These are phyloP conservation scores for Pitangus sulphuratus DNA, from an alignment of 2,797 vertebrate species.

Conservation along the genomic window DNA sequence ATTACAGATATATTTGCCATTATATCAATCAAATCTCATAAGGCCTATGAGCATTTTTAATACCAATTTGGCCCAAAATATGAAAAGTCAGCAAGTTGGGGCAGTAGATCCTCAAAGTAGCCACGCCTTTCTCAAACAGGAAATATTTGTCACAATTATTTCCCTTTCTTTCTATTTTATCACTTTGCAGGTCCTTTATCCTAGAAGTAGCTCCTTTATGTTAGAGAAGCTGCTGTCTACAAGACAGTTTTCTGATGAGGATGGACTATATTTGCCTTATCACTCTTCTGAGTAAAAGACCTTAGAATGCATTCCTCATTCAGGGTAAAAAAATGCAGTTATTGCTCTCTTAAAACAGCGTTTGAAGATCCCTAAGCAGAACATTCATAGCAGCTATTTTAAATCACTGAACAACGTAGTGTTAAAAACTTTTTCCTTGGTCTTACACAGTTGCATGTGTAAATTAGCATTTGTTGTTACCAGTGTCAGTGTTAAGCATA, in stretches of 20 bases:
- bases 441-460: background rate
- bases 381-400: background rate
- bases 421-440: background rate
- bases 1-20: background rate
- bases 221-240: background rate
- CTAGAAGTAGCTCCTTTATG: too few species aligned
- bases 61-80: background rate
- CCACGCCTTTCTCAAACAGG: background rate
- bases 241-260: background rate
- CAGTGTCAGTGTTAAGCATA: constrained; percentile 11
- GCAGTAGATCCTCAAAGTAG: background rate
- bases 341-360: background rate
- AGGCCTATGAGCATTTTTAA: background rate
- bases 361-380: background rate
- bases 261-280: background rate
- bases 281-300: background rate
- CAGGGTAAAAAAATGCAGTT: background rate
- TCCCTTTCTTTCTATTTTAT: background rate
- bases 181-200: background rate
- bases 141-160: background rate
- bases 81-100: background rate
- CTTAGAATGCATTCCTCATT: background rate
- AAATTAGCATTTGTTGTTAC: constrained; percentile 33
- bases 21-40: background rate
- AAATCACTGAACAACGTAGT: background rate